Conservation (phyloP, 1,140 invertebrate species). For the Zelostemma sp. region DNA sequence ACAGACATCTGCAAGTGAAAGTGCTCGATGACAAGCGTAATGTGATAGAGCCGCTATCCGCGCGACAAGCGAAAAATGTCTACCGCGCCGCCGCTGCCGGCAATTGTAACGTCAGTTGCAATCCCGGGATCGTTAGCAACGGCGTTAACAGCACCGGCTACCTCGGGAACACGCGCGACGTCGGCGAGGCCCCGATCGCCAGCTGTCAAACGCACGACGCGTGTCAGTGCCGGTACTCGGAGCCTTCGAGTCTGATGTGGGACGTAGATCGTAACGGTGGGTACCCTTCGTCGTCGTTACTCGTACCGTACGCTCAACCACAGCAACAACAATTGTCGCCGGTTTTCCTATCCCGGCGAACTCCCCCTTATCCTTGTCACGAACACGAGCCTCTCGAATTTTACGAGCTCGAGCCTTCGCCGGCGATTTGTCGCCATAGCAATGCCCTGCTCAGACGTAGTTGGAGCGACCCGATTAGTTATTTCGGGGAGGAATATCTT, state of each 20-base stretch:
- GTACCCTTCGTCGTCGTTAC: conserved; percentile 57
- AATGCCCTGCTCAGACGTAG: conserved; percentile 70
- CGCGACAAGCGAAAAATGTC: conserved; percentile 49
- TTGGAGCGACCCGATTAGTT: conserved; percentile 74
- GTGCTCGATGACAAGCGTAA: conserved; percentile 68
- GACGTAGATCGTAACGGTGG: conserved; percentile 73
- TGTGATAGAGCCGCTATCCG: conserved; percentile 56
- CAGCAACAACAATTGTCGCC: conserved; percentile 37
- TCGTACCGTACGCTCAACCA: conserved; percentile 36
- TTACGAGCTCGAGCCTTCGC: conserved; percentile 14
- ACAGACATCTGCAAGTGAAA: conserved; percentile 65
- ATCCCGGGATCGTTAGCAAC: conserved; percentile 35
- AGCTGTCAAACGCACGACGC: conserved; percentile 67
- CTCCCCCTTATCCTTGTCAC: conserved; percentile 45
- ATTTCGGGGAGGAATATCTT: conserved; percentile 60
- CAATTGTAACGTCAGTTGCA: conserved; percentile 24
- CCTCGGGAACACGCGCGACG: conserved; percentile 62
- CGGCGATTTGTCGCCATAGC: conserved; percentile 7
- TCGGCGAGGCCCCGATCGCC: conserved; percentile 55
- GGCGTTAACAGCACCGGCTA: conserved; percentile 38
- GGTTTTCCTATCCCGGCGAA: conserved; percentile 54
- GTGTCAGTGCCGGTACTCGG: conserved; percentile 86
- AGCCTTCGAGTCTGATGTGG: conserved; percentile 83
- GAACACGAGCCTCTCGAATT: conserved; percentile 40
- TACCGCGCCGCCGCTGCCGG: conserved; percentile 48